These are phyloP conservation scores for Heliconius himera DNA, from an alignment of 1,140 invertebrate species.

Conservation along the genomic window DNA sequence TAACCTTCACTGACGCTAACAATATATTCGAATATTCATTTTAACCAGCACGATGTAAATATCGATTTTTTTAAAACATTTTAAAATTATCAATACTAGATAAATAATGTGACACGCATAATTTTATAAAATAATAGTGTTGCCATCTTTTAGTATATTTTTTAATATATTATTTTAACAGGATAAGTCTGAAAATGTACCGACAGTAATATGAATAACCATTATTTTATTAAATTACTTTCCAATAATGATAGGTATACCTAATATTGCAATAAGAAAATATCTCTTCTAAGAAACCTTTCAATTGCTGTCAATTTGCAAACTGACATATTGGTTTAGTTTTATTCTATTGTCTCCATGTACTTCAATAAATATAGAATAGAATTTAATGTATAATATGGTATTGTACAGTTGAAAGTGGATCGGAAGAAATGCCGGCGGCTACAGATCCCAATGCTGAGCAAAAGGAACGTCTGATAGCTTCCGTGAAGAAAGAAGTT, in stretches of 20 bases:
- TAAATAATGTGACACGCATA: too few relatives aligned
- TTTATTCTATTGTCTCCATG: not conserved
- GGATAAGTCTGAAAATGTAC: not conserved
- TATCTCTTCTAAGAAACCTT: not conserved
- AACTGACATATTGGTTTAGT: not conserved
- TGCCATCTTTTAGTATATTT: too few relatives aligned
- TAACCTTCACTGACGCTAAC: too few relatives aligned
- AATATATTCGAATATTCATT: too few relatives aligned
- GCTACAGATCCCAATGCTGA: slow-evolving; percentile 73
- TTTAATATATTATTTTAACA: too few relatives aligned
- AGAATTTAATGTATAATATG: not conserved
- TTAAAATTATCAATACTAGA: too few relatives aligned
- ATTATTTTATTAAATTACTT: not conserved
- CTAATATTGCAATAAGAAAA: not conserved
- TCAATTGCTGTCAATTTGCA: slow-evolving; percentile 11
- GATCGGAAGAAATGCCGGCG: slow-evolving; percentile 66
- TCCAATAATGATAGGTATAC: not conserved
- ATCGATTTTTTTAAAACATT: too few relatives aligned
- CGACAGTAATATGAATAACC: too few relatives aligned
- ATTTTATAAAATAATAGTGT: too few relatives aligned
- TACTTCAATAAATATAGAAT: not conserved
- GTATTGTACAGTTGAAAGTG: slow-evolving; percentile 56
- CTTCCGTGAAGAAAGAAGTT: slow-evolving; percentile 92
- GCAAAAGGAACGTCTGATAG: slow-evolving; percentile 89
- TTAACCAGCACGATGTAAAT: too few relatives aligned